A percentile compares a stretch with the other conserved stretches of the same genome.
These are phyloP conservation scores for Lissonota sp. DNA, from an alignment of 2,888 invertebrate species.

Conservation along the genomic window DNA sequence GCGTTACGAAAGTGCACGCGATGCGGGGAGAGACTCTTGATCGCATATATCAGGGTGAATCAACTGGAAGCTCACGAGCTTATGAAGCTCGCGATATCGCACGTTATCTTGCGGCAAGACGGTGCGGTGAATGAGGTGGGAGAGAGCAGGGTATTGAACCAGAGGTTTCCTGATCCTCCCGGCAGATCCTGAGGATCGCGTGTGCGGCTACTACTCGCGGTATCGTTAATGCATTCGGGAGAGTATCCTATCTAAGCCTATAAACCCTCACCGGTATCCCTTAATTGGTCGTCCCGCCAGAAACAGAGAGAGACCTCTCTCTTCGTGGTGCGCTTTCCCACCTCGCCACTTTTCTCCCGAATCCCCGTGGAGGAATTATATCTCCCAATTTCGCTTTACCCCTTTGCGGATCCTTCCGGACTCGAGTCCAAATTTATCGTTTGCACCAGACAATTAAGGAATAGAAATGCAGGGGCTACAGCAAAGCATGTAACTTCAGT, in stretches of 20 bases:
- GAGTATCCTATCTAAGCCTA: constrained; percentile 70
- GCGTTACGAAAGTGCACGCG: not conserved
- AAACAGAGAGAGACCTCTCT: not conserved
- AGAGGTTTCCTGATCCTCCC: constrained; percentile 47
- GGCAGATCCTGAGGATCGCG: constrained; percentile 50
- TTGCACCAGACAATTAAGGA: too few species aligned
- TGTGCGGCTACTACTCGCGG: constrained; percentile 61
- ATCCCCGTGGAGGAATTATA: constrained; percentile 26
- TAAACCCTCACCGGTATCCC: constrained; percentile 74
- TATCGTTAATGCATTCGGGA: constrained; percentile 71
- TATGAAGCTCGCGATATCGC: constrained; percentile 61
- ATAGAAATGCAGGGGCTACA: too few species aligned
- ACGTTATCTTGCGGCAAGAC: constrained; percentile 63
- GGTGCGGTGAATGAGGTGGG: constrained; percentile 46
- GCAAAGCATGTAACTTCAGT: too few species aligned
- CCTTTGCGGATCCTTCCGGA: too few species aligned
- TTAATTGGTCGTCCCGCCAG: constrained; percentile 72
- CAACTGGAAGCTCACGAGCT: constrained; percentile 52
- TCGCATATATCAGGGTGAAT: constrained; percentile 42
- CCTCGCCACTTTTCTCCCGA: constrained; percentile 66
- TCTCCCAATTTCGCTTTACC: not conserved
- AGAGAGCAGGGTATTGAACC: constrained; percentile 23
- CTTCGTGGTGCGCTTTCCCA: constrained; percentile 43
- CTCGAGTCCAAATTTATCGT: too few species aligned
- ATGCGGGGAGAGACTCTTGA: constrained; percentile 3